These are phyloP conservation scores for Eunapius fragilis DNA, from an alignment of 37 sponge, comb jelly and placozoan genomes.

Conservation along the genomic window DNA sequence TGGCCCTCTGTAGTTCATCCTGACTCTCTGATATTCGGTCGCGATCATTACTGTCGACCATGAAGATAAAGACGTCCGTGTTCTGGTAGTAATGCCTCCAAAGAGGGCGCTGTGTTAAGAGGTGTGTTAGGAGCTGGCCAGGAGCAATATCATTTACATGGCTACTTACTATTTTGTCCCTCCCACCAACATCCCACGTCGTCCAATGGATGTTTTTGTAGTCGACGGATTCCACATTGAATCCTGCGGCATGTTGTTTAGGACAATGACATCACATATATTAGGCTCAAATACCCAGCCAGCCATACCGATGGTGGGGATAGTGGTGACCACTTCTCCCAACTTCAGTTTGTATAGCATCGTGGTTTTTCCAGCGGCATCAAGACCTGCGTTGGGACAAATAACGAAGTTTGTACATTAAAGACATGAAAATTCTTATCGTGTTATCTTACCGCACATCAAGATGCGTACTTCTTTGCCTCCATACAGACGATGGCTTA, in stretches of 20 bases:
- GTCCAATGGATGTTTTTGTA: too few species aligned
- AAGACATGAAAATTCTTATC: not conserved
- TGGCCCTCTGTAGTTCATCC: not conserved
- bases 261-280: too few species aligned
- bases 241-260: too few species aligned
- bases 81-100: too few species aligned
- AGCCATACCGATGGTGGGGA: not conserved
- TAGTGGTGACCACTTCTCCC: slow-evolving; percentile 28
- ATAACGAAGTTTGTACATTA: too few species aligned
- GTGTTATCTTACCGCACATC: slow-evolving; percentile 47
- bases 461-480: slow-evolving; percentile 30
- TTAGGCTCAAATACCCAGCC: too few species aligned
- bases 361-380: slow-evolving; percentile 94
- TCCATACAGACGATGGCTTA: not conserved
- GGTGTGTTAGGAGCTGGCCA: too few species aligned
- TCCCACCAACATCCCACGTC: not conserved
- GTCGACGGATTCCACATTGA: slow-evolving; percentile 72
- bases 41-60: slow-evolving; percentile 90
- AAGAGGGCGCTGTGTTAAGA: too few species aligned
- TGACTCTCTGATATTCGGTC: slow-evolving; percentile 65
- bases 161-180: slow-evolving; percentile 20
- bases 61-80: slow-evolving; percentile 75
- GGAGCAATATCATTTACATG: too few species aligned
- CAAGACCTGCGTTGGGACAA: too few species aligned
- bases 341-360: slow-evolving; percentile 86